These are phyloP conservation scores for Drosophila serrata DNA, from an alignment of 1,140 invertebrate species.

Conservation along the genomic window DNA sequence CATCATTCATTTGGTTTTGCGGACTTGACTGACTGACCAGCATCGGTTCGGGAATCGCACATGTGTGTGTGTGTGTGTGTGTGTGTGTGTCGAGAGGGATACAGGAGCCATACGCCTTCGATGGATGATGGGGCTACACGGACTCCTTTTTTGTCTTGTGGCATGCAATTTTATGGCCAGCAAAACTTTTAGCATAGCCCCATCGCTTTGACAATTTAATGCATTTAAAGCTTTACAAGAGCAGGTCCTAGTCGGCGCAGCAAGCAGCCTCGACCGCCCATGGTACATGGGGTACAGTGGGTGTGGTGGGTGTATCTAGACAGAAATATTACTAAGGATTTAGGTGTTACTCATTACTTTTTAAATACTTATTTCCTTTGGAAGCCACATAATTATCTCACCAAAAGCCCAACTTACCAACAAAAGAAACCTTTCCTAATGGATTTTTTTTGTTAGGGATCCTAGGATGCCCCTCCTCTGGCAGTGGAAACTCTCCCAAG, in stretches of 20 bases:
- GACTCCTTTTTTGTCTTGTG: slow-evolving; percentile 74
- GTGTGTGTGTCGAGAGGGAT: slow-evolving; percentile 19
- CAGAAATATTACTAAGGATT: not conserved
- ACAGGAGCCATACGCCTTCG: slow-evolving; percentile 19
- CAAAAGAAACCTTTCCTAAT: slow-evolving; percentile 15
- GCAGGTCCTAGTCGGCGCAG: slow-evolving; percentile 28
- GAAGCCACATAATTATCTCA: no score
- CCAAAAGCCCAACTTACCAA: not conserved
- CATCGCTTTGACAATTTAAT: slow-evolving; percentile 76
- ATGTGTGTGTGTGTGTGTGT: no score
- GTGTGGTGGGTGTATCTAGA: not conserved
- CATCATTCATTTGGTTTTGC: slow-evolving; percentile 81
- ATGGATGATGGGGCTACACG: slow-evolving; percentile 38
- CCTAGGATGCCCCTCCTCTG: not conserved
- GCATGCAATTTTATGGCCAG: slow-evolving; percentile 76
- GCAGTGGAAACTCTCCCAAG: not conserved
- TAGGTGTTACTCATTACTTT: not conserved
- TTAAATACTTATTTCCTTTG: not conserved
- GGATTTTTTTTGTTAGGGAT: slow-evolving; percentile 9
- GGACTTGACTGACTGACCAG: slow-evolving; percentile 65
- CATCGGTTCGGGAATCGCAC: slow-evolving; percentile 25
- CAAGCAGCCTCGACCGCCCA: slow-evolving; percentile 40
- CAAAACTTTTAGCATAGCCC: slow-evolving; percentile 67
- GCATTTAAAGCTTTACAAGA: slow-evolving; percentile 74
- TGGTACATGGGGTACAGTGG: slow-evolving; percentile 55